phyloP scores from a whole-genome alignment of 2,113 vertebrate species.

The Ochotona princeps region DNA sequence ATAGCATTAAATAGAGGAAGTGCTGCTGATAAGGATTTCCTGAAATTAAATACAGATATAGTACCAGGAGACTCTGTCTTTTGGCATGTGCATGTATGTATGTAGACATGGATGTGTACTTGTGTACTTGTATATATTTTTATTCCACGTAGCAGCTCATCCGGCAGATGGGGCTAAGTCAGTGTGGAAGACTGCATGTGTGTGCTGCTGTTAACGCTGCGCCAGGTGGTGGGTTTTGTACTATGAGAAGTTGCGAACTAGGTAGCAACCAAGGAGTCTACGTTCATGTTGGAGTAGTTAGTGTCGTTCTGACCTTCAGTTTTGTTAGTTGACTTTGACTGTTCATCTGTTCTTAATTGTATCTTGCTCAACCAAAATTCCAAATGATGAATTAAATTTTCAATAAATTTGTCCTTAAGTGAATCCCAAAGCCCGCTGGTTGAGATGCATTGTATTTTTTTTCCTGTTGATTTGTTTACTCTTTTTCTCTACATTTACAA shows the following conservation, averaged over 20 bases:
- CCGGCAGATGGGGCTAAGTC: background rate
- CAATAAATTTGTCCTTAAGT: conserved; percentile 15
- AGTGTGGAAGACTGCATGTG: background rate
- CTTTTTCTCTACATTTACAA: background rate
- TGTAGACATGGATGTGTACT: background rate
- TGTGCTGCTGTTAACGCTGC: background rate
- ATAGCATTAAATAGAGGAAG: background rate
- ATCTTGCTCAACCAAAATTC: background rate
- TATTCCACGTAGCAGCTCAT: background rate
- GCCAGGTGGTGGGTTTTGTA: background rate
- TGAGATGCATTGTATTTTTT: background rate
- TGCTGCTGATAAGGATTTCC: background rate
- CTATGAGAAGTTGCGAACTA: background rate
- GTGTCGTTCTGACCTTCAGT: background rate
- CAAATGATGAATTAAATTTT: conserved; percentile 15
- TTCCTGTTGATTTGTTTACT: background rate
- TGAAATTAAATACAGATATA: background rate
- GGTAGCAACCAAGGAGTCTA: background rate
- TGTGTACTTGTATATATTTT: accelerated
- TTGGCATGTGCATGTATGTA: background rate
- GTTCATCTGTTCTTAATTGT: background rate
- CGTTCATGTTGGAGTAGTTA: conserved; percentile 13
- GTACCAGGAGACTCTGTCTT: background rate
- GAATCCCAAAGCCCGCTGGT: background rate
- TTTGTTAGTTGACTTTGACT: background rate